Conservation (phyloP, 2,888 invertebrate genomes). For the Amphipoea lucens region DNA sequence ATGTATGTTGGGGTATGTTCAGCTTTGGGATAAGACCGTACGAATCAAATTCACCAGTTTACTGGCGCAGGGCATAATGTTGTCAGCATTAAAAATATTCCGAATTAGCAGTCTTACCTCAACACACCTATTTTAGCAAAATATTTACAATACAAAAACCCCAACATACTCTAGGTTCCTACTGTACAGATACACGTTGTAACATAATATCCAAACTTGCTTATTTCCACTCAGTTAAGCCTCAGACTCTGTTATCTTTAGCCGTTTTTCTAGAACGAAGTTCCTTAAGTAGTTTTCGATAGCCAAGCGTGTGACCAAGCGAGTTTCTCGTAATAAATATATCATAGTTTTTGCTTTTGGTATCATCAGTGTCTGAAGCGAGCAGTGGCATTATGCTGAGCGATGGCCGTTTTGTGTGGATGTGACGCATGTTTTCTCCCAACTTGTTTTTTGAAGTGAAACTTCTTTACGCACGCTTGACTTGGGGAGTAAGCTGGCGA, state of each 20-base stretch:
- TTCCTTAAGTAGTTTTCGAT: constrained; percentile 33
- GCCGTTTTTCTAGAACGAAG: constrained; percentile 15
- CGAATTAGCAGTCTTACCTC: not conserved
- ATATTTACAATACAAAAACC: not conserved
- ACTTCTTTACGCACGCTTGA: too few species aligned
- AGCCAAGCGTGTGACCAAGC: constrained; percentile 3
- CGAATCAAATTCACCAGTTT: not conserved
- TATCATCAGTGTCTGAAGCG: constrained; percentile 7
- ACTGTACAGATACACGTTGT: not conserved
- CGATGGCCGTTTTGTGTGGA: too few species aligned
- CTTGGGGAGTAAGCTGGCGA: too few species aligned
- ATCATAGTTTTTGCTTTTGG: constrained; percentile 28
- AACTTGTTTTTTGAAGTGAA: too few species aligned
- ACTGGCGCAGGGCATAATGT: not conserved
- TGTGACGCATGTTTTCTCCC: too few species aligned
- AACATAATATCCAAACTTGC: not conserved
- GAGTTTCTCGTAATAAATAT: constrained; percentile 21
- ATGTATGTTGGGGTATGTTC: not conserved
- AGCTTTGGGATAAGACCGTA: not conserved
- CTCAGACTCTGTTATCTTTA: not conserved
- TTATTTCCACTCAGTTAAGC: constrained; percentile 3
- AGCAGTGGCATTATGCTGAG: too few species aligned
- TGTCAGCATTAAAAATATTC: not conserved
- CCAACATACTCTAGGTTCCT: not conserved
- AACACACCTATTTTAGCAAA: too few species aligned